Evolutionary conservation across 2,888 invertebrate genomes (phyloP).

Genomic region (Salticus scenicus): DNA sequence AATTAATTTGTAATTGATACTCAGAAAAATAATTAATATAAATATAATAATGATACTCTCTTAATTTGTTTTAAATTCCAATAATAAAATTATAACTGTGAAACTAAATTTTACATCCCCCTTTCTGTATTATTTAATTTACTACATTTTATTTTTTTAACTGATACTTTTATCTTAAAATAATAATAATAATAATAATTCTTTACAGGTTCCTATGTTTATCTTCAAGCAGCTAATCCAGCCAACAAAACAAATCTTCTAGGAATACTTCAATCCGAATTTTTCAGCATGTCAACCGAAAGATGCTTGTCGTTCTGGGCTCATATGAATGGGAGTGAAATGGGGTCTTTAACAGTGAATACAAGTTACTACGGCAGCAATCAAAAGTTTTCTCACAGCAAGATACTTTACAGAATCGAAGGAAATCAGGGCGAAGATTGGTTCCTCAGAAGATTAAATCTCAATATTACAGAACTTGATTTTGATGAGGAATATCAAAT

Average conservation of each 20-base stretch:
- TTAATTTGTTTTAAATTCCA: no score
- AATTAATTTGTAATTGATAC: no score
- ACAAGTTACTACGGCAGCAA: slow-evolving; percentile 36
- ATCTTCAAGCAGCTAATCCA: slow-evolving; percentile 55
- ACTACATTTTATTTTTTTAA: no score
- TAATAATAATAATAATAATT: no score
- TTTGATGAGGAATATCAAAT: slow-evolving; percentile 62
- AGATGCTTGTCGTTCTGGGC: slow-evolving; percentile 68
- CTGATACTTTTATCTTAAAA: no score
- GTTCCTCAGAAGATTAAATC: slow-evolving; percentile 41
- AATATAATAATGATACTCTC: no score
- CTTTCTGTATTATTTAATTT: no score
- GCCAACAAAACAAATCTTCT: slow-evolving; percentile 37
- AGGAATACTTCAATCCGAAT: slow-evolving; percentile 66
- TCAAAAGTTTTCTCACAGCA: neutral
- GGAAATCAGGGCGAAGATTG: slow-evolving; percentile 56
- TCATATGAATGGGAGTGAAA: slow-evolving; percentile 68
- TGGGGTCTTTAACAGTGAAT: slow-evolving; percentile 57
- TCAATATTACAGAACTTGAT: slow-evolving; percentile 30
- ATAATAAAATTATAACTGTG: no score
- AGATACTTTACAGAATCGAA: slow-evolving; percentile 17
- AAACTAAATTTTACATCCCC: no score
- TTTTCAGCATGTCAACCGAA: slow-evolving; percentile 53
- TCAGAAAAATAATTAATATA: no score
- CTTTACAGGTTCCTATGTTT: slow-evolving; percentile 62